Evolutionary conservation across 2,113 vertebrate species (phyloP), one percentile per base, ranked within the genome.

Genomic region (Onychostruthus taczanowskii): DNA sequence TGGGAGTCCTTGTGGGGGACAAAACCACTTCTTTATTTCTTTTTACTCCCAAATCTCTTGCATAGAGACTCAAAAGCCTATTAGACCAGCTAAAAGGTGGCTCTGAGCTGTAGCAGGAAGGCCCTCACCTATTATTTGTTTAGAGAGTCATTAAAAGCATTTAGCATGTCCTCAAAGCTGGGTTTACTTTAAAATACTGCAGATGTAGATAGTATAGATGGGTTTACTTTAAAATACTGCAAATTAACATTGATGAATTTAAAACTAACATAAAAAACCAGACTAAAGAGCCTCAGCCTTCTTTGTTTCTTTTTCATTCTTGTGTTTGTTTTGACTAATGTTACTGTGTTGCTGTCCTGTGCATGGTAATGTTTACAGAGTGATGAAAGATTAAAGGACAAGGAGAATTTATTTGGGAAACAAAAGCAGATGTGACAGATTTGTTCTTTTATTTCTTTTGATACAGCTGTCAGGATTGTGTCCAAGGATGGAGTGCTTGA

Each of bases 341-440:
- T 83, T 66, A 44, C 20, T 50, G 18, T 43, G 19, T 79, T 59
- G 7, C 9, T 90, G 19, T n/a, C 4, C 35, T 49, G 28, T 3
- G 3, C n/a, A 37, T 44, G 50, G 58, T 76, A 75, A 16, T 39
- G 30, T 35, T 74, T 64, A 62, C 61, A 58, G 46, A 75, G 37
- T 70, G 55, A 31, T 76, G 47, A 69, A 80, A 90, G 63, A 50
- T 44, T 39, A 82, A 79, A 89, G 58, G 81, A 59, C 62, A 85
- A 72, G 16, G 23, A 87, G n/a, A 55, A 35, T 91, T 94, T 83
- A n/a, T 94, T 80, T 83, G 75, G 33, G 55, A 88, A 93, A 63
- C 33, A 70, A 70, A 90, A 84, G 33, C 2, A 3, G 75, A 84
- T 1, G 0, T 83, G 72, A 88, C 80, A 89, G 64, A 47, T 47